Percentiles rank a stretch among this genome's conserved stretches.
Evolutionary conservation across 2,797 vertebrate species (phyloP).

Genomic region (Smutsia temminckii): DNA sequence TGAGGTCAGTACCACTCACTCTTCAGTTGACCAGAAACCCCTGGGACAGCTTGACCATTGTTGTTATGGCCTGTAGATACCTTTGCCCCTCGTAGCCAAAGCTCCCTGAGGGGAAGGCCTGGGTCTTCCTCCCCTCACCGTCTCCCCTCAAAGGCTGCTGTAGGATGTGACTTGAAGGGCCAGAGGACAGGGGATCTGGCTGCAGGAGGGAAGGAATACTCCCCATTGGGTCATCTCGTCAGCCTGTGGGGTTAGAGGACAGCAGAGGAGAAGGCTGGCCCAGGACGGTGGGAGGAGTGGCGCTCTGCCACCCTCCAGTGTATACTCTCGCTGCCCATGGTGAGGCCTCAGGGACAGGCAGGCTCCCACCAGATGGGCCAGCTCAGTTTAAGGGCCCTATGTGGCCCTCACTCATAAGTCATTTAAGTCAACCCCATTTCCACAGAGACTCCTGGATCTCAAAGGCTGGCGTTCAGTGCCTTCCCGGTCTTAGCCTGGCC

Average conservation of each 20-base stretch:
- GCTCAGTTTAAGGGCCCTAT: neutral
- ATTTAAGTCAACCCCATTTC: neutral
- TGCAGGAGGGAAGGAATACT: neutral
- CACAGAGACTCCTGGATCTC: neutral
- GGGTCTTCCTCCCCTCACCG: neutral
- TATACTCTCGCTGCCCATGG: neutral
- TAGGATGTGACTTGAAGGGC: neutral
- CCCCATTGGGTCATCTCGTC: neutral
- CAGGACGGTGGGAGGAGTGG: neutral
- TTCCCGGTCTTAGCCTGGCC: neutral
- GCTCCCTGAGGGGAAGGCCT: neutral
- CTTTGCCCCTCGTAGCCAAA: neutral
- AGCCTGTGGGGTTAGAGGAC: neutral
- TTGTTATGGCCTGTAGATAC: neutral
- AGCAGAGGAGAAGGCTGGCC: neutral
- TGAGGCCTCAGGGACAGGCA: neutral
- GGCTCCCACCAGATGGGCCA: neutral
- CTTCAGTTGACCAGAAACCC: neutral
- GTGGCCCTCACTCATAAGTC: neutral
- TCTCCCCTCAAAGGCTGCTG: neutral
- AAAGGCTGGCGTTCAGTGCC: too few species aligned
- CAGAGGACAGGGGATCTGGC: neutral
- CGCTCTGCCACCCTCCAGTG: neutral
- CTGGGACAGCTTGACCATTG: neutral
- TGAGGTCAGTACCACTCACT: neutral